phyloP scores from a whole-genome alignment of 2,888 invertebrate species.

The Blomia tropicalis region DNA sequence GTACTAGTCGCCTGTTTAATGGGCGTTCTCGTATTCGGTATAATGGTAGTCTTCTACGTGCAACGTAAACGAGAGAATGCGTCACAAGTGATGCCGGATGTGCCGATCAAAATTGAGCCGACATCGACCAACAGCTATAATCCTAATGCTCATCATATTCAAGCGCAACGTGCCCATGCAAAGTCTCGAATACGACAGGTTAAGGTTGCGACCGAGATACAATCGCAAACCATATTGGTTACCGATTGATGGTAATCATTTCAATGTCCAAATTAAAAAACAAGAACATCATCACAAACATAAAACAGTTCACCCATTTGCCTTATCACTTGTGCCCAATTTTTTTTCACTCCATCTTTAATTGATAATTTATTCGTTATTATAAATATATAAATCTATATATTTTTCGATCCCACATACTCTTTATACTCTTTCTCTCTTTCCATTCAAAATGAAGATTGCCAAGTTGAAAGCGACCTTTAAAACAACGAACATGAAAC shows the following conservation, averaged over 20 bases:
- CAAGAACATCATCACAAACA: no score
- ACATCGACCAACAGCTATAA: neutral
- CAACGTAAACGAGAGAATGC: conserved; percentile 25
- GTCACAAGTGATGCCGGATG: neutral
- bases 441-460: no score
- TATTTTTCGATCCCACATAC: no score
- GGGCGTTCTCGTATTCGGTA: conserved; percentile 29
- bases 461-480: no score
- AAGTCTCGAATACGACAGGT: neutral
- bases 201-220: neutral
- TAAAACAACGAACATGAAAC: no score
- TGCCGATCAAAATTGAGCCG: neutral
- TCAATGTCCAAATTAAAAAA: neutral
- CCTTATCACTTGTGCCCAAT: no score
- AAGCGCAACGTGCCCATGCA: neutral
- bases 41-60: conserved; percentile 29
- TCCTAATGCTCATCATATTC: neutral
- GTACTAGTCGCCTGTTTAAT: conserved; percentile 29
- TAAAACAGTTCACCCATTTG: no score
- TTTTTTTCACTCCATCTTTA: no score
- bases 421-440: no score
- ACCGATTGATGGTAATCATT: neutral
- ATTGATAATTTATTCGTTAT: no score
- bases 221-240: neutral
- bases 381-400: no score